phyloP scores from a whole-genome alignment of 2,888 invertebrate species.

The Cephus nigrinus region DNA sequence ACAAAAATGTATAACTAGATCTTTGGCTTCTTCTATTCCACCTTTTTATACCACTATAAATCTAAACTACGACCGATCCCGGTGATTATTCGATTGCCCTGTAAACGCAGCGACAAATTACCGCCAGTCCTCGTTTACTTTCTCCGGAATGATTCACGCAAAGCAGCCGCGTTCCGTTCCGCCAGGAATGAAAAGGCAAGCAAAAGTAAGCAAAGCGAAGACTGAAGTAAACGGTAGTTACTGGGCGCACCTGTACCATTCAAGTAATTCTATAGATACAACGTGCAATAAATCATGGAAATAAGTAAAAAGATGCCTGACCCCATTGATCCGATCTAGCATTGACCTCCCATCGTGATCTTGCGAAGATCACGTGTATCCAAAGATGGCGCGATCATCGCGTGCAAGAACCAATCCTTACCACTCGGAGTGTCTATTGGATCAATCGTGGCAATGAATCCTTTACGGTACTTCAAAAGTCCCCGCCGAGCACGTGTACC shows the following conservation, averaged over 20 bases:
- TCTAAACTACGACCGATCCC: not conserved
- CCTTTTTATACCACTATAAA: not conserved
- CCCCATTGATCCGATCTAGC: not conserved
- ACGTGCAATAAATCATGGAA: not conserved
- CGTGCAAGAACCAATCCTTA: not conserved
- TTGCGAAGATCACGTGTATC: not conserved
- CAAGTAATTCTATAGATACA: not conserved
- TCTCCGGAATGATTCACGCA: not conserved
- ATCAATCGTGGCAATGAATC: not conserved
- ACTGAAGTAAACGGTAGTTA: not conserved
- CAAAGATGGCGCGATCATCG: not conserved
- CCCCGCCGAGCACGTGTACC: not conserved
- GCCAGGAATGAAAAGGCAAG: slow-evolving; percentile 1
- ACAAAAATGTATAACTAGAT: no score
- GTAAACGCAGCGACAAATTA: not conserved
- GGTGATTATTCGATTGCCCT: not conserved
- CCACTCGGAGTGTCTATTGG: not conserved
- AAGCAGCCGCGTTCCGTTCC: slow-evolving; percentile 10
- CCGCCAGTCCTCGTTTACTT: not conserved
- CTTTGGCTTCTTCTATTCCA: not conserved
- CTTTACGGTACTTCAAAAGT: not conserved
- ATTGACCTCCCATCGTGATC: not conserved
- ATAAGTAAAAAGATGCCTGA: not conserved
- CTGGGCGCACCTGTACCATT: not conserved
- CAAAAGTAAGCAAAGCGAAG: not conserved